These are phyloP conservation scores for Halcyon badia DNA, from an alignment of 2,797 vertebrate species.

Conservation along the genomic window DNA sequence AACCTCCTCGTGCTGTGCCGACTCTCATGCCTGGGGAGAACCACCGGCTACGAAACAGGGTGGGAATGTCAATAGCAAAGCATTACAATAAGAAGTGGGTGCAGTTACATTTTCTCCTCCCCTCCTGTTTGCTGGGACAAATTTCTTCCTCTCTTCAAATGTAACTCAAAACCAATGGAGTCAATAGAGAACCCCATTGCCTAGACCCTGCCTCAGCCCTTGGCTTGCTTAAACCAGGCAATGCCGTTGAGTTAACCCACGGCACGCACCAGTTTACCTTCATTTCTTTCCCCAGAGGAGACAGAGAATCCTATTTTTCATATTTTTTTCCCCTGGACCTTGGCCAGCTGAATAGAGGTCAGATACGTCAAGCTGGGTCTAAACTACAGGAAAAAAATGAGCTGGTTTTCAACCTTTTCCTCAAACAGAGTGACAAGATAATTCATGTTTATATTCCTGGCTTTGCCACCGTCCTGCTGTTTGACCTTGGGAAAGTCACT, in stretches of 20 bases:
- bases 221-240: neutral
- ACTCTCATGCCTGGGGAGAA: neutral
- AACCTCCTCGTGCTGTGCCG: rapidly evolving
- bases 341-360: constrained; percentile 56
- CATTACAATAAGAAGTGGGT: neutral
- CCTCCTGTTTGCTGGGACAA: neutral
- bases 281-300: neutral
- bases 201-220: neutral
- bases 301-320: neutral
- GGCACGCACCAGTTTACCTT: neutral
- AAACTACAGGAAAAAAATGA: constrained; percentile 52
- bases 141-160: neutral
- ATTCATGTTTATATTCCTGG: constrained; percentile 69
- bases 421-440: constrained; percentile 50
- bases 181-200: neutral
- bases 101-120: neutral
- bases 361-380: constrained; percentile 33
- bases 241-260: neutral
- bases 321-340: constrained; percentile 43
- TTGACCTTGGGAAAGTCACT: constrained; percentile 61
- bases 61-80: neutral
- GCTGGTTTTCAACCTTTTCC: constrained; percentile 46
- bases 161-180: neutral
- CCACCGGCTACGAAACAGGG: rapidly evolving
- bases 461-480: neutral